phyloP scores from a whole-genome alignment of 2,797 vertebrate genomes.

The Anabacerthia variegaticeps region DNA sequence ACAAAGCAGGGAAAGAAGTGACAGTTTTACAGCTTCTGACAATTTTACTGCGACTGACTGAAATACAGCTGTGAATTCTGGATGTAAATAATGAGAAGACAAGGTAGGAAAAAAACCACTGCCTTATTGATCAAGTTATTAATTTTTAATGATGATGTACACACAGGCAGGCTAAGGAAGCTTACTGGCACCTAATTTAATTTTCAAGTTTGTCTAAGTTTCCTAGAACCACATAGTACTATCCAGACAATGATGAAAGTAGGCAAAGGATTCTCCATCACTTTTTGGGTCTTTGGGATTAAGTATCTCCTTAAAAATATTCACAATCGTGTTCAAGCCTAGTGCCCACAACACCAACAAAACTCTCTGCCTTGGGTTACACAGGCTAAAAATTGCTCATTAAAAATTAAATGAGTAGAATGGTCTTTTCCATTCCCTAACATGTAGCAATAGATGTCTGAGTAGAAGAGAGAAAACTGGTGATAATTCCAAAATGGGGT shows the following conservation, averaged over 20 bases:
- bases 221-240: neutral
- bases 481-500: neutral
- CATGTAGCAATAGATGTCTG: neutral
- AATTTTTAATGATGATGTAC: neutral
- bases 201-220: neutral
- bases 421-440: neutral
- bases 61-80: neutral
- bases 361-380: neutral
- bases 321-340: neutral
- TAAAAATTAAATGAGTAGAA: neutral
- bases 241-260: neutral
- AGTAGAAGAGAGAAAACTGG: neutral
- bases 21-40: neutral
- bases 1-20: neutral
- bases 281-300: neutral
- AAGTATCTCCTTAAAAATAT: neutral
- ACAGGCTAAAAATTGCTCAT: neutral
- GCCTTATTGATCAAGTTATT: neutral
- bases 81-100: neutral
- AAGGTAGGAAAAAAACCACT: neutral
- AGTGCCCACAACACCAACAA: neutral
- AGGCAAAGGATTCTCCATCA: neutral
- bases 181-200: neutral
- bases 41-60: neutral
- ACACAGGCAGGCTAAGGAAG: neutral